Base-by-base conservation (phyloP, 1,140 invertebrate genomes). In the Nephila pilipes region DNA sequence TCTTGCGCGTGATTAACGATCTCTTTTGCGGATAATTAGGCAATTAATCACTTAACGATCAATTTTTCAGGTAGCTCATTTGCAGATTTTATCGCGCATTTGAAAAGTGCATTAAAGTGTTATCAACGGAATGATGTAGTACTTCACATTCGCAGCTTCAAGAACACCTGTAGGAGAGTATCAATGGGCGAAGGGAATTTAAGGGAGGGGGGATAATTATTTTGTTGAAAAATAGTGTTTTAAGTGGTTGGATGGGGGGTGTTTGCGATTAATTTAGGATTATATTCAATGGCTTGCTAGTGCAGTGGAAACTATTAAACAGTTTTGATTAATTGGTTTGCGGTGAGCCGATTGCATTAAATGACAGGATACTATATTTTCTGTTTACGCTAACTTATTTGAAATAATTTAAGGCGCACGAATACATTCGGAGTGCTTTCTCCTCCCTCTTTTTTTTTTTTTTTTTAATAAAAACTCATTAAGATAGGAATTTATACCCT, bases 61-160 rank as follows among this genome's bases (percentile, higher is more conserved):
- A 65, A 65, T 65, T 65, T 65, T 65, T 65, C 63, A 65, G 63
- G 63, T 65, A n/a, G 63, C 25, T 65, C 63, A 29, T 65, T 65
- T 65, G 25, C 63, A 65, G 63, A 65, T 65, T 65, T 65, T 65
- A 65, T 65, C 63, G 63, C 25, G n/a, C 63, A 29, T 65, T n/a
- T 10, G 63, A 65, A n/a, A 25, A 65, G n/a, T 65, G n/a, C 12
- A 65, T 65, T 25, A 65, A 65, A 65, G n/a, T n/a, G 63, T 46
- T n/a, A 65, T 65, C 63, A 65, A 25, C 63, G 63, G 25, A 10
- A 29, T 65, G 63, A 65, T 65, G 25, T 6, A 65, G 63, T n/a
- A 12, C 63, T 65, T 25, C 22, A 10, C 1, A 65, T 29, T n/a
- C 25, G 14, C 63, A 25, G 63, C 63, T 65, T 65, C 63, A 65